Evolutionary conservation across 2,113 vertebrate genomes (phyloP), one percentile per base, ranked within the genome.

Genomic region (Onychorhynchus coronatus): DNA sequence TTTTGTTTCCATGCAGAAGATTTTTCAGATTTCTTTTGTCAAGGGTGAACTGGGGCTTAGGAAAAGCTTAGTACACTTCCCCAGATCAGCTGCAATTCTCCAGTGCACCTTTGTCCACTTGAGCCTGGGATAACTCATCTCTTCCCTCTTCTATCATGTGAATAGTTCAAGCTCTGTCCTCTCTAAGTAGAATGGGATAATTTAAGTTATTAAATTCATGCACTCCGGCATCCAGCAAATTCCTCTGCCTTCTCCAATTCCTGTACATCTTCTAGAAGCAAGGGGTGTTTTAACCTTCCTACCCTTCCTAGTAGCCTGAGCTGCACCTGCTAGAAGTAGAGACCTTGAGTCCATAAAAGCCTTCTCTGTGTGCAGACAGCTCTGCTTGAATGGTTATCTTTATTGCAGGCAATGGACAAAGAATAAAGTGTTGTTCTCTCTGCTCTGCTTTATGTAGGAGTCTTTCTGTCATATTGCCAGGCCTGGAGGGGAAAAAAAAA

Each of bases 221-320:
- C 44, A 42, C 18, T 61, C n/a, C 31, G 68, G 37, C 33, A 93
- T 95, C 44, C 66, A 91, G 73, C 61, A 95, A 95, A 95, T 96
- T 95, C 92, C 80, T 89, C 76, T 91, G 85, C 91, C 85, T 88
- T 95, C 56, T 95, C 65, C 73, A 92, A 75, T 96, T 96, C 91
- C 53, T 62, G 72, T 92, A 93, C 76, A 85, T 78, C 49, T 91
- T 95, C 70, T 92, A 94, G 92, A 95, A 78, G 39, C 80, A 58
- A 93, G 35, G 42, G 62, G 47, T 93, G 41, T 65, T 95, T 95
- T 95, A 94, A 93, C 86, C 88, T 94, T 95, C 58, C 17, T 49
- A 68, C 7, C 9, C 49, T 90, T 86, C 33, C 46, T 72, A 67
- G 56, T 37, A 62, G 61, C 21, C 65, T 62, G 37, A 42, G 17